These are phyloP conservation scores for Abrostola triplasia DNA, from an alignment of 2,888 invertebrate species.

Conservation along the genomic window DNA sequence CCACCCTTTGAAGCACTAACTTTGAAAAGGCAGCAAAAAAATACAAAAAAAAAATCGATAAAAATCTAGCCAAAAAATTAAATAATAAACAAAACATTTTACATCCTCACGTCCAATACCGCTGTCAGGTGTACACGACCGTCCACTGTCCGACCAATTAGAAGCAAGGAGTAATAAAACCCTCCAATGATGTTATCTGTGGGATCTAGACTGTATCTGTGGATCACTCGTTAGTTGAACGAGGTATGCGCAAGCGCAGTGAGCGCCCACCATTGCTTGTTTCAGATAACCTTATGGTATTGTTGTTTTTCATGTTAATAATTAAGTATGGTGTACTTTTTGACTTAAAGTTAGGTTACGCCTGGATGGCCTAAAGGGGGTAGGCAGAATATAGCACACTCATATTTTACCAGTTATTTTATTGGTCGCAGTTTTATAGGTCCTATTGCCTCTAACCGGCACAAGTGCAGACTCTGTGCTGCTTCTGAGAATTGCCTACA, in stretches of 20 bases:
- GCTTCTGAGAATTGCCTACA: too few species aligned
- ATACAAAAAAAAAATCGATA: conserved; percentile 7
- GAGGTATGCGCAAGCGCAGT: conserved; percentile 9
- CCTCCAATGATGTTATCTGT: conserved; percentile 57
- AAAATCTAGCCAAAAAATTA: conserved; percentile 18
- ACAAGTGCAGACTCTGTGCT: too few species aligned
- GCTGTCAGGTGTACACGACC: conserved; percentile 35
- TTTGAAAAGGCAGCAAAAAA: neutral
- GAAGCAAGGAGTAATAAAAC: conserved; percentile 68
- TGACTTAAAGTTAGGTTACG: too few species aligned
- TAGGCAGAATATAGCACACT: too few species aligned
- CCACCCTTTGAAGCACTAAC: neutral
- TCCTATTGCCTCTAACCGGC: too few species aligned
- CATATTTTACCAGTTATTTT: too few species aligned
- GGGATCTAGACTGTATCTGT: conserved; percentile 42
- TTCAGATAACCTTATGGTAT: conserved; percentile 44
- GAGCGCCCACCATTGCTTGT: conserved; percentile 33
- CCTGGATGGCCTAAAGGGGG: too few species aligned
- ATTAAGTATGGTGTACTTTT: too few species aligned
- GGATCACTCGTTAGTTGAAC: conserved; percentile 50
- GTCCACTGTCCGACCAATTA: conserved; percentile 66
- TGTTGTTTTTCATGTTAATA: conserved; percentile 23
- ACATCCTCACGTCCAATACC: conserved; percentile 27
- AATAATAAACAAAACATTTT: conserved; percentile 21
- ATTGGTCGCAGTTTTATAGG: too few species aligned